Evolutionary conservation across 2,113 vertebrate species (phyloP).

Genomic region (Centropristis striata): DNA sequence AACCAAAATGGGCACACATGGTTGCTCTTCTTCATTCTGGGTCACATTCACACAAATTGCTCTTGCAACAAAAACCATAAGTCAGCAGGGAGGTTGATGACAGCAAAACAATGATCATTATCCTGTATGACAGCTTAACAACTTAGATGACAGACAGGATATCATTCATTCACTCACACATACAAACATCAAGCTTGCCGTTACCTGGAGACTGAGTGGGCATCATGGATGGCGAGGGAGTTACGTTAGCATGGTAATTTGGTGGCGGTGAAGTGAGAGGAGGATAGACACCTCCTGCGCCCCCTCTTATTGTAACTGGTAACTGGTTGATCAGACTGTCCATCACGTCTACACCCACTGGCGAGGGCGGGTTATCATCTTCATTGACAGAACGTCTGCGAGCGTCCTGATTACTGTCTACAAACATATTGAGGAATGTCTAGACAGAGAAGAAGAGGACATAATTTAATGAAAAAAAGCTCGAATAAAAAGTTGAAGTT

Average conservation of each 20-base stretch:
- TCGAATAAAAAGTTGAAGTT: background rate
- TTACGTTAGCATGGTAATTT: constrained; percentile 93
- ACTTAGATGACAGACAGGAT: constrained; percentile 35
- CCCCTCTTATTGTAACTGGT: constrained; percentile 85
- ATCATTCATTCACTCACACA: constrained; percentile 13
- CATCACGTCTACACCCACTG: constrained; percentile 96
- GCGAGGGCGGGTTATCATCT: constrained; percentile 98
- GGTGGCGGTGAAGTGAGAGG: constrained; percentile 96
- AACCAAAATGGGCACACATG: constrained; percentile 65
- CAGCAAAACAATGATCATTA: constrained; percentile 11
- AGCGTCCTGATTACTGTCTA: constrained; percentile 98
- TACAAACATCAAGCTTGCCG: background rate
- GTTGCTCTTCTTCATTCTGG: constrained; percentile 7
- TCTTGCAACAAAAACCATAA: constrained; percentile 20
- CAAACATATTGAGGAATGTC: constrained; percentile 99
- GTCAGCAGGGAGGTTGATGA: constrained; percentile 41
- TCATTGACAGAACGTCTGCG: constrained; percentile 96
- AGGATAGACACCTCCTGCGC: constrained; percentile 89
- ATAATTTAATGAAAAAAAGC: background rate
- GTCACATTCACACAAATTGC: constrained; percentile 5
- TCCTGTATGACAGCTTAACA: constrained; percentile 37
- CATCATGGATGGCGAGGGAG: constrained; percentile 97
- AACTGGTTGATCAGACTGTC: constrained; percentile 93
- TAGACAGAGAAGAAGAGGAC: constrained; percentile 57
- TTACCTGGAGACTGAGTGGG: constrained; percentile 98